These are phyloP conservation scores for Ceratina calcarata DNA, from an alignment of 1,140 invertebrate genomes.

Conservation along the genomic window DNA sequence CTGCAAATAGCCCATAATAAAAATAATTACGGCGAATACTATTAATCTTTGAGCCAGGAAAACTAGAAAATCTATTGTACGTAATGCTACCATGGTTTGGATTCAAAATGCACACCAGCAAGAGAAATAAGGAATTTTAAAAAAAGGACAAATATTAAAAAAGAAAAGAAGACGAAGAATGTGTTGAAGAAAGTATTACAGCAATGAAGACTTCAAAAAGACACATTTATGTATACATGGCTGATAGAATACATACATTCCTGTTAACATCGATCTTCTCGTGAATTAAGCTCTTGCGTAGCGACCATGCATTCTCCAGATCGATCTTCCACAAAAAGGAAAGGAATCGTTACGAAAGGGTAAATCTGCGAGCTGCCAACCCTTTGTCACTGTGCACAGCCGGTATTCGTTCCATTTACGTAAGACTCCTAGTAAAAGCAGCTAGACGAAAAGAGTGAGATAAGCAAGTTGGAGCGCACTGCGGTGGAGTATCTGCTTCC, in stretches of 20 bases:
- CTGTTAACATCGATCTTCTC: background rate
- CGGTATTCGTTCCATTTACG: slow-evolving; percentile 57
- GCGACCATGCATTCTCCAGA: background rate
- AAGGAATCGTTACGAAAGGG: background rate
- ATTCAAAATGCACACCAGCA: too few relatives aligned
- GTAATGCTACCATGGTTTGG: too few relatives aligned
- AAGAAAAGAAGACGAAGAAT: background rate
- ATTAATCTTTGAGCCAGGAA: too few relatives aligned
- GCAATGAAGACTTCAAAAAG: too few relatives aligned
- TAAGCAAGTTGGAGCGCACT: slow-evolving; percentile 51
- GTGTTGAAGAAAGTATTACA: background rate
- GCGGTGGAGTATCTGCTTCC: slow-evolving; percentile 49
- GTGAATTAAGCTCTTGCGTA: slow-evolving; percentile 17
- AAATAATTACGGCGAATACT: too few relatives aligned
- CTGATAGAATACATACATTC: too few relatives aligned
- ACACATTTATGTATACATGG: too few relatives aligned
- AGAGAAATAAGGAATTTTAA: too few relatives aligned
- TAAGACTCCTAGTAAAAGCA: slow-evolving; percentile 37
- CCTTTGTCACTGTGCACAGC: slow-evolving; percentile 44
- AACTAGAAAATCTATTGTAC: too few relatives aligned
- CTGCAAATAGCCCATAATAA: background rate
- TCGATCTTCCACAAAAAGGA: background rate
- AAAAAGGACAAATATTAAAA: too few relatives aligned
- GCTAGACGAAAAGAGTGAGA: slow-evolving; percentile 53
- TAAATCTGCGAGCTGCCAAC: background rate